A percentile compares a stretch with the other conserved stretches of the same genome.
phyloP scores from a whole-genome alignment of 2,888 invertebrate species.

The Drosophila recens region DNA sequence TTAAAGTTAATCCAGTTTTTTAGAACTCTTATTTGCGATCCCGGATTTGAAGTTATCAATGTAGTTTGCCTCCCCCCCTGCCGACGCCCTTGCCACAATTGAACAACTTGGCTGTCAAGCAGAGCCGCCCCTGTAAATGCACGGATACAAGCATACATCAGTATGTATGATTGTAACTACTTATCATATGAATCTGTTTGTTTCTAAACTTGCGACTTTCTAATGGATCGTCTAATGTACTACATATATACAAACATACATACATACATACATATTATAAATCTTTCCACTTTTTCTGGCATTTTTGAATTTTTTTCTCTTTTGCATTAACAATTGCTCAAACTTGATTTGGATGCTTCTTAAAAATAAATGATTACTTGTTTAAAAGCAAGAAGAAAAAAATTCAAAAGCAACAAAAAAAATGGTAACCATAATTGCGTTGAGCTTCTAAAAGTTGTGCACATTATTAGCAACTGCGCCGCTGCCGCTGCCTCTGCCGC shows the following conservation, averaged over 20 bases:
- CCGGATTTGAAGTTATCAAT: too few species aligned
- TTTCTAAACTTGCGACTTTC: constrained; percentile 68
- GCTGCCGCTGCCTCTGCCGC: constrained; percentile 4
- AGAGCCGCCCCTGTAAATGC: constrained; percentile 22
- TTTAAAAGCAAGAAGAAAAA: constrained; percentile 47
- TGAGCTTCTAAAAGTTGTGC: constrained; percentile 62
- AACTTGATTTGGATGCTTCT: constrained; percentile 74
- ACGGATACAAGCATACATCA: not conserved
- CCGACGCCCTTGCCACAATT: not conserved
- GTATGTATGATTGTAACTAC: constrained; percentile 14
- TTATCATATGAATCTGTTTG: constrained; percentile 61
- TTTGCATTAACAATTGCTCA: constrained; percentile 72
- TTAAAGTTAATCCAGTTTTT: too few species aligned
- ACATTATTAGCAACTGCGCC: constrained; percentile 57
- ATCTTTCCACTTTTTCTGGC: constrained; percentile 61
- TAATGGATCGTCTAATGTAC: constrained; percentile 63
- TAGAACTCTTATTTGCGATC: too few species aligned
- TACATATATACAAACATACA: not conserved
- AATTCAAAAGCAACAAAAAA: constrained; percentile 42
- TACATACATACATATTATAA: constrained; percentile 42
- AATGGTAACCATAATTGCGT: constrained; percentile 61
- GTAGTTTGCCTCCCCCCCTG: too few species aligned
- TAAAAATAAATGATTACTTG: constrained; percentile 79
- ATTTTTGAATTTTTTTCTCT: constrained; percentile 27
- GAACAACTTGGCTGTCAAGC: not conserved